Conservation (phyloP, 2,113 vertebrate species). For the Podilymbus podiceps region DNA sequence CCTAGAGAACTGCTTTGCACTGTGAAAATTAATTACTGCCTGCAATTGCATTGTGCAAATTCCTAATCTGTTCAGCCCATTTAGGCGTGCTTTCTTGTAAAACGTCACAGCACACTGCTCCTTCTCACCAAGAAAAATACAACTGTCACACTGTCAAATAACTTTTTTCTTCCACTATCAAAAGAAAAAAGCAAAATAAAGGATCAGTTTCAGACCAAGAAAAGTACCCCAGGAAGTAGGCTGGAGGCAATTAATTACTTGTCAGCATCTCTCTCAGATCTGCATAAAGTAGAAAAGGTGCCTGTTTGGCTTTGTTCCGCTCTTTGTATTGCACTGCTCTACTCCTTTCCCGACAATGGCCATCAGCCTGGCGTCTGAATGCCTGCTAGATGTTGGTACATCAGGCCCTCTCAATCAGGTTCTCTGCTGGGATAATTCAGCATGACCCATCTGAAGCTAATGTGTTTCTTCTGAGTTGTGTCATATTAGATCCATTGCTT, state of each 20-base stretch:
- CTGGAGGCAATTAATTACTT: constrained; percentile 48
- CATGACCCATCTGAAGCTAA: background rate
- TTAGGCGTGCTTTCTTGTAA: background rate
- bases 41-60: constrained; percentile 4
- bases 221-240: constrained; percentile 10
- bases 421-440: background rate
- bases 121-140: constrained; percentile 34
- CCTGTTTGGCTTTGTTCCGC: constrained; percentile 19
- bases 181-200: constrained; percentile 42
- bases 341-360: background rate
- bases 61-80: constrained; percentile 6
- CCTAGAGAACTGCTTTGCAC: background rate
- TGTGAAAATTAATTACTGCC: constrained; percentile 44
- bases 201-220: constrained; percentile 29
- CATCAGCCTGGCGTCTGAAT: background rate
- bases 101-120: constrained; percentile 18
- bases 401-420: background rate
- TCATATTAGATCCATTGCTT: background rate
- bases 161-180: background rate
- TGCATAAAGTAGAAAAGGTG: constrained; percentile 41
- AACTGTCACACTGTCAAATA: constrained; percentile 15
- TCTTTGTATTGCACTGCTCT: background rate
- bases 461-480: background rate
- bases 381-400: background rate
- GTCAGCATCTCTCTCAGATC: background rate